Base-by-base conservation (phyloP, 2,797 vertebrate genomes). In the Pyrrhura leucotis region DNA sequence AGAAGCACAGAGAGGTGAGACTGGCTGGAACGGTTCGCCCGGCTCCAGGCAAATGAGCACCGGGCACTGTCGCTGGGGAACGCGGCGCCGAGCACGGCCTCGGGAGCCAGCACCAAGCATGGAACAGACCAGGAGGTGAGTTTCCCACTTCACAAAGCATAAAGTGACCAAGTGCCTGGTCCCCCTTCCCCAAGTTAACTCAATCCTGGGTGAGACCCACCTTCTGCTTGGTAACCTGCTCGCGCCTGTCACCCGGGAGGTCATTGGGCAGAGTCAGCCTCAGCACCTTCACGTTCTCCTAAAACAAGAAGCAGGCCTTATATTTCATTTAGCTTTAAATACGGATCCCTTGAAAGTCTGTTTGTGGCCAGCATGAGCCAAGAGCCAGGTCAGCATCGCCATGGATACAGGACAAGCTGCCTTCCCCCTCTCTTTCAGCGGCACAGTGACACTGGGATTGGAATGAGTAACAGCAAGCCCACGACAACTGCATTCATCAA, bases 191-290 rank as follows among this genome's bases (percentile, higher is more conserved):
- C 2, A 4, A 4, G 25, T 9, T 16, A 51, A 29, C 50, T 13
- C 61, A 9, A 18, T 14, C 22, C n/a, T 3, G 21, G 33, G 54
- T 7, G 4, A 9, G 2, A 56, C 86, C 95, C 97, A 99, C 98
- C 98, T 99, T 99, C 90, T 97, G 98, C 87, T 98, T 98, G 58
- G 95, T 58, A 33, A 58, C 74, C 80, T 97, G 97, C 71, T 98
- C 98, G 1, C 92, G 63, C 91, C 97, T 90, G 39, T 95, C 95
- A 3, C 95, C 94, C 1, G 93, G 94, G 67, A 98, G 98, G 75
- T 94, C 98, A 83, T 98, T 96, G 29, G 98, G 98, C 26, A 99
- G 98, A 12, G 98, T 99, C 97, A 99, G 97, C 33, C 99, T 97
- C 93, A 99, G 97, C 45, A 98, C 94, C 88, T 98, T 98, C 96